Evolutionary conservation across 1,140 invertebrate species (phyloP).

Genomic region (Drosophila rufa): DNA sequence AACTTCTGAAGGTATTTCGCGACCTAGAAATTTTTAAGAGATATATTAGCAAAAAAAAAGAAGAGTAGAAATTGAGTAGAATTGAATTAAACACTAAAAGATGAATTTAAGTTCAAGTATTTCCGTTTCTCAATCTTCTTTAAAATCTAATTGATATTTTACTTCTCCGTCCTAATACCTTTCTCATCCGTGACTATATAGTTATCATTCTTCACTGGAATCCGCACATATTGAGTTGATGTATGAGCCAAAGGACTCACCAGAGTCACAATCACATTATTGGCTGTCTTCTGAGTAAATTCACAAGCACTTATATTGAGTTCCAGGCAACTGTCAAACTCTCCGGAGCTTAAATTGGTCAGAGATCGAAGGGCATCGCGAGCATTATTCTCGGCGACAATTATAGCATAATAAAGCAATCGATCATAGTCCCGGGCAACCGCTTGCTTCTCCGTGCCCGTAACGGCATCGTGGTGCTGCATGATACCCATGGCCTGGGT

Average conservation of each 20-base stretch:
- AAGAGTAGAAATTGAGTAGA: no score
- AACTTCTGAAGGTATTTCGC: constrained; percentile 86
- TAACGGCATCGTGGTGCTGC: constrained; percentile 96
- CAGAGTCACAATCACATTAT: constrained; percentile 89
- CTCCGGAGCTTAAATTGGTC: constrained; percentile 85
- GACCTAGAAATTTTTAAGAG: constrained; percentile 20
- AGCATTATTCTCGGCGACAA: constrained; percentile 47
- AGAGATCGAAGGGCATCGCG: constrained; percentile 64
- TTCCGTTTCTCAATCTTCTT: background rate
- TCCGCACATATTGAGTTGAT: constrained; percentile 88
- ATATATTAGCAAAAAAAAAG: background rate
- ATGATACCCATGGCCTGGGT: constrained; percentile 90
- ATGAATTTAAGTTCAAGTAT: no score
- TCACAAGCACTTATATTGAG: constrained; percentile 89
- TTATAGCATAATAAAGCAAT: constrained; percentile 58
- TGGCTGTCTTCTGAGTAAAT: constrained; percentile 83
- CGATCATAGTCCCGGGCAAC: constrained; percentile 94
- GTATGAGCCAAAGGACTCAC: constrained; percentile 93
- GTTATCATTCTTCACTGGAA: constrained; percentile 88
- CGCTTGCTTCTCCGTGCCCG: constrained; percentile 96
- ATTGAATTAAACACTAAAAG: no score
- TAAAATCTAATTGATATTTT: background rate
- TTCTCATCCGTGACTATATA: constrained; percentile 88
- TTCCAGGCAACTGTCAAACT: constrained; percentile 87
- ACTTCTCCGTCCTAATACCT: constrained; percentile 62